Percentiles rank a stretch among this genome's conserved stretches.
Evolutionary conservation across 2,888 invertebrate genomes (phyloP).

Genomic region (Sesia apiformis): DNA sequence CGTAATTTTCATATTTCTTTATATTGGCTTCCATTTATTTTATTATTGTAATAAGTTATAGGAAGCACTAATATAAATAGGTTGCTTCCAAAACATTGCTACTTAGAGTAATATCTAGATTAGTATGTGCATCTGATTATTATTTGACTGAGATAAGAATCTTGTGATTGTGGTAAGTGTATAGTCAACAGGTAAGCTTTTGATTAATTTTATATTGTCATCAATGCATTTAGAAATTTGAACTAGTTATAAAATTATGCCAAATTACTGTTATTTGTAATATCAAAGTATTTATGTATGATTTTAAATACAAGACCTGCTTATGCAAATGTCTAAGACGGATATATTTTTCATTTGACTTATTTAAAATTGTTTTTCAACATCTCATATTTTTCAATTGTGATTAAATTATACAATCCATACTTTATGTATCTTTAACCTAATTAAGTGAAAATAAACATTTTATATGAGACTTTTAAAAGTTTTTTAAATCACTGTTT

Average conservation of each 20-base stretch:
- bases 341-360: not conserved
- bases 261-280: constrained; percentile 50
- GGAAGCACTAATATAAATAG: constrained; percentile 55
- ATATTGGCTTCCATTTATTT: constrained; percentile 48
- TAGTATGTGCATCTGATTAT: constrained; percentile 55
- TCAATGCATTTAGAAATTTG: constrained; percentile 61
- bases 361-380: not conserved
- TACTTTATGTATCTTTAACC: constrained; percentile 60
- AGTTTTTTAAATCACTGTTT: constrained; percentile 20
- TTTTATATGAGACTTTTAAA: constrained; percentile 71
- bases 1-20: constrained; percentile 18
- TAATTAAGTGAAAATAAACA: constrained; percentile 70
- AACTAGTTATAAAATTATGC: constrained; percentile 57
- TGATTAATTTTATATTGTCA: constrained; percentile 51
- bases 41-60: constrained; percentile 35
- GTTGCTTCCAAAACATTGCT: constrained; percentile 62
- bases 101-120: constrained; percentile 22
- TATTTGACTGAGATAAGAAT: constrained; percentile 60
- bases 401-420: constrained; percentile 58
- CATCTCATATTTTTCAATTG: constrained; percentile 10
- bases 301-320: constrained; percentile 8
- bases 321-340: too few relatives aligned
- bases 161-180: constrained; percentile 65
- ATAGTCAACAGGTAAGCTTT: constrained; percentile 51
- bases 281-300: constrained; percentile 36